phyloP scores from a whole-genome alignment of 2,888 invertebrate species.

The Sesia apiformis region DNA sequence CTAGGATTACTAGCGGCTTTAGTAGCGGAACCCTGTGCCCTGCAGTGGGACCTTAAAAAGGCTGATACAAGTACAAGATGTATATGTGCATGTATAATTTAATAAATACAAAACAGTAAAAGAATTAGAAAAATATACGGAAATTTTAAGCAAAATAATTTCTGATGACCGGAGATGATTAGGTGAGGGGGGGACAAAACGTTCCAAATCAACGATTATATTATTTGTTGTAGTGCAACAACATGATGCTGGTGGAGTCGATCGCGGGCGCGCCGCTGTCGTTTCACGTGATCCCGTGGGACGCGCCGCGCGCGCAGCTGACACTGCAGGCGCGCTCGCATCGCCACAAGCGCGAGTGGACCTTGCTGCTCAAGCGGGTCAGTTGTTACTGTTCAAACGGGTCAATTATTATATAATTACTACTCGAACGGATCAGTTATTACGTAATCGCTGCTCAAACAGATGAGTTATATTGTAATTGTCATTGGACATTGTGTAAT shows the following conservation, averaged over 20 bases:
- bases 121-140: too few species aligned
- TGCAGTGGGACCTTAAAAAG: too few species aligned
- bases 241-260: constrained; percentile 97
- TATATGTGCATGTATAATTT: too few species aligned
- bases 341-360: constrained; percentile 88
- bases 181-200: too few species aligned
- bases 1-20: too few species aligned
- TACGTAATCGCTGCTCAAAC: not conserved
- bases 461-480: not conserved
- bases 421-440: not conserved
- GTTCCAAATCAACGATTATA: not conserved
- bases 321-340: constrained; percentile 88
- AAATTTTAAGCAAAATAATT: too few species aligned
- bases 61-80: too few species aligned
- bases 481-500: too few species aligned
- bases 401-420: not conserved
- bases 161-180: too few species aligned
- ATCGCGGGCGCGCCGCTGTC: constrained; percentile 94
- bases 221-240: constrained; percentile 85
- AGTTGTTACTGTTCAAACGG: constrained; percentile 13
- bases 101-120: too few species aligned
- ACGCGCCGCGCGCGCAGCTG: constrained; percentile 93
- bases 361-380: constrained; percentile 72
- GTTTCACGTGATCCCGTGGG: constrained; percentile 97
- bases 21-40: too few species aligned